These are phyloP conservation scores for Byasa hedistus DNA, from an alignment of 2,888 invertebrate species.

Conservation along the genomic window DNA sequence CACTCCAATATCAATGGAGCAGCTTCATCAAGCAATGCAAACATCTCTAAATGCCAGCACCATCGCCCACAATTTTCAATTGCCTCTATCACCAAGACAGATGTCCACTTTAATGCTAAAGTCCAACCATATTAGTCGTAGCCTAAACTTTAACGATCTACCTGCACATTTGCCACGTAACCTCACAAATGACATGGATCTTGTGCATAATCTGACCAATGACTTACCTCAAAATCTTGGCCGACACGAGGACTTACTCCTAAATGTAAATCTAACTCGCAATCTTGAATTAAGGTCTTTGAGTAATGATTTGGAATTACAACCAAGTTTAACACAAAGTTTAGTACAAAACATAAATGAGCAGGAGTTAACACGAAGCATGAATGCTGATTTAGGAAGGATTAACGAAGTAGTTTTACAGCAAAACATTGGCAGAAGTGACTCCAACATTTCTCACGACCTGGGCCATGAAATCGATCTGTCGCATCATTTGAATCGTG, in stretches of 20 bases:
- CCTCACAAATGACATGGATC: conserved; percentile 51
- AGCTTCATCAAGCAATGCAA: conserved; percentile 70
- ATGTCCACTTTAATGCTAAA: conserved; percentile 72
- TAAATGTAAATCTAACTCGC: conserved; percentile 42
- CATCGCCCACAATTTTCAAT: conserved; percentile 64
- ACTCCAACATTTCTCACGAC: conserved; percentile 46
- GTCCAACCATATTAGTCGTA: conserved; percentile 59
- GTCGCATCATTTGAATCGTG: conserved; percentile 54
- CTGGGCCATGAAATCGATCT: conserved; percentile 52
- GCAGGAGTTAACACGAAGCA: conserved; percentile 45
- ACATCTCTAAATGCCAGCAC: conserved; percentile 52
- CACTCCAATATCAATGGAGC: conserved; percentile 67
- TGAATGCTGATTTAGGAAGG: conserved; percentile 32
- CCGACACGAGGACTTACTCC: conserved; percentile 41
- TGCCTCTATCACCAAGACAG: conserved; percentile 66
- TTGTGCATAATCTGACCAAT: conserved; percentile 49
- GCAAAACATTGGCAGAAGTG: conserved; percentile 43
- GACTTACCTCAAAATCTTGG: conserved; percentile 52
- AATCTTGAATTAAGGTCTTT: conserved; percentile 48
- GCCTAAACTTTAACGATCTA: conserved; percentile 61
- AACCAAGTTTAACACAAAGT: conserved; percentile 48
- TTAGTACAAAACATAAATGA: conserved; percentile 56
- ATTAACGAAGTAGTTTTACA: conserved; percentile 44
- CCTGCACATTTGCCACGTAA: conserved; percentile 59
- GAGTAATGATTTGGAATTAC: conserved; percentile 51